These are phyloP conservation scores for Rhinichthys osculus DNA, from an alignment of 2,797 vertebrate genomes.

Conservation along the genomic window DNA sequence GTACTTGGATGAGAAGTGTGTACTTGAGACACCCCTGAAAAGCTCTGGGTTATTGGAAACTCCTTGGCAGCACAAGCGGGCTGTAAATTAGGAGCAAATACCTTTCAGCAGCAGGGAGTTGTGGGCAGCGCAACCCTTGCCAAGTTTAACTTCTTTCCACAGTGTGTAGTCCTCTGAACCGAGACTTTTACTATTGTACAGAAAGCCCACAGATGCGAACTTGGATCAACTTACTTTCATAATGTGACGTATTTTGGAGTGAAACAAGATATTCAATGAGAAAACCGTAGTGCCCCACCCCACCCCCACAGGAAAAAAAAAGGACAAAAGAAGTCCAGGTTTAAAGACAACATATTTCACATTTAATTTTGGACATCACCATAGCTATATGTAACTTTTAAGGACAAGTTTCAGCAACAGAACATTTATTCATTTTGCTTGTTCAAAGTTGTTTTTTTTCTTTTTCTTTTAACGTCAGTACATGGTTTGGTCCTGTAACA, in stretches of 20 bases:
- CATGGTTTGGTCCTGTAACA: slow-evolving; percentile 94
- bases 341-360: slow-evolving; percentile 82
- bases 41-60: slow-evolving; percentile 53
- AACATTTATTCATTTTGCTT: slow-evolving; percentile 76
- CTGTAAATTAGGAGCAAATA: slow-evolving; percentile 58
- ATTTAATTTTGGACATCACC: slow-evolving; percentile 95
- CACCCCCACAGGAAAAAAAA: neutral
- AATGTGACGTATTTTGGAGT: neutral
- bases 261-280: neutral
- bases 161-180: slow-evolving; percentile 19
- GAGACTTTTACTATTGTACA: neutral
- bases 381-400: slow-evolving; percentile 92
- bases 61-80: slow-evolving; percentile 45
- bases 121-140: neutral
- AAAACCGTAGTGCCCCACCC: neutral
- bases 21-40: slow-evolving; percentile 31
- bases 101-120: slow-evolving; percentile 50
- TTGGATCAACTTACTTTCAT: neutral
- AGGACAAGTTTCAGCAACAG: slow-evolving; percentile 91
- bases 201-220: neutral
- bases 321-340: slow-evolving; percentile 49
- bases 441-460: slow-evolving; percentile 61
- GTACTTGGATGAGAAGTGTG: neutral
- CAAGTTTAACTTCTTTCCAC: slow-evolving; percentile 38
- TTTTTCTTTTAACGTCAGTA: slow-evolving; percentile 69